These are phyloP conservation scores for Ammodytes marinus DNA, from an alignment of 2,113 vertebrate genomes.

Conservation along the genomic window DNA sequence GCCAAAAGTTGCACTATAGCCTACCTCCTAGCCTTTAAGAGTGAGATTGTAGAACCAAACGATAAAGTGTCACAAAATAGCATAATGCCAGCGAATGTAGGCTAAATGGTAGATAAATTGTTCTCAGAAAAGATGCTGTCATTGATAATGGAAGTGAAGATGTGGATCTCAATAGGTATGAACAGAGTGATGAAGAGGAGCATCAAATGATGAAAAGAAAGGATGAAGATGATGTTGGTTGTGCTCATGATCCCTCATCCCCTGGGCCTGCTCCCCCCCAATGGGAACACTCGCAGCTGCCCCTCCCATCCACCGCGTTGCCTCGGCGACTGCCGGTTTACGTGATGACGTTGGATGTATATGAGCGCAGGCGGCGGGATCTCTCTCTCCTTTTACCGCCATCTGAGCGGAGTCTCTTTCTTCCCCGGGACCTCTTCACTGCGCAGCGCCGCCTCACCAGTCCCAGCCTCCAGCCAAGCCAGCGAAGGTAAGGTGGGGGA, in stretches of 20 bases:
- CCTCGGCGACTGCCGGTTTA: slow-evolving; percentile 84
- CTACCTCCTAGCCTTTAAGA: no score
- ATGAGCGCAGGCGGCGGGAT: slow-evolving; percentile 96
- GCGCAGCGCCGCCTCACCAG: slow-evolving; percentile 78
- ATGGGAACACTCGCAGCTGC: slow-evolving; percentile 55
- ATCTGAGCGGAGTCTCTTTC: slow-evolving; percentile 88
- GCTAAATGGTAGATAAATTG: no score
- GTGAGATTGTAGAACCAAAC: no score
- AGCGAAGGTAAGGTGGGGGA: slow-evolving; percentile 81
- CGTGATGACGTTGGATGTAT: slow-evolving; percentile 96
- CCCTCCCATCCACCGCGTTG: slow-evolving; percentile 80
- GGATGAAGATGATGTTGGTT: neutral
- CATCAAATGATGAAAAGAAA: neutral
- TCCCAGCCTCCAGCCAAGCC: slow-evolving; percentile 54
- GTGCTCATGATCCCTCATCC: neutral
- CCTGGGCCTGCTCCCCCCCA: neutral
- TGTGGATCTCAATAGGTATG: neutral
- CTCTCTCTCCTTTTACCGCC: slow-evolving; percentile 92
- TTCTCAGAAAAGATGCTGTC: neutral
- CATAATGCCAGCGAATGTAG: no score
- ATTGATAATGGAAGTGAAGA: neutral
- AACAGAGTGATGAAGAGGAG: neutral
- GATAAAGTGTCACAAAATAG: no score
- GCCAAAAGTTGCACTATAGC: no score
- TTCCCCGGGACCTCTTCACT: slow-evolving; percentile 77